Base-by-base conservation (phyloP, 2,888 invertebrate genomes). In the Platerodrilus igneus region DNA sequence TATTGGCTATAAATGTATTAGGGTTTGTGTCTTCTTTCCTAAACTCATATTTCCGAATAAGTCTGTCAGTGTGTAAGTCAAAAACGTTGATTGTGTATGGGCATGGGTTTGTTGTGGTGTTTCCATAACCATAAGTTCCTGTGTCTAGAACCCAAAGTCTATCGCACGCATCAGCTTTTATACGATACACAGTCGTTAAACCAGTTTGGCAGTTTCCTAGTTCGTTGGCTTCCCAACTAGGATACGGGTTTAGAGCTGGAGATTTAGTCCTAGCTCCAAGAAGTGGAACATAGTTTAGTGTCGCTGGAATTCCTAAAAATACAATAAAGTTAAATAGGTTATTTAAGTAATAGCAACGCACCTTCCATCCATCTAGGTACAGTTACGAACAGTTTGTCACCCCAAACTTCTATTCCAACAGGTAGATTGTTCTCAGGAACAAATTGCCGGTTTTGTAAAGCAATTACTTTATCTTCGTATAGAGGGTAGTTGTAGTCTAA, bases 101-200 rank as follows among this genome's bases (percentile, higher is more conserved):
- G 56, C 88, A 88, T 1, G 83, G 77, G 58, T 87, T 84, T 37
- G 81, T 79, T 1, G 82, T 83, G 3, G 81, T 81, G 52, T 81
- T 79, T 15, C 70, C 87, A 51, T 86, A 86, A 41, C 88, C 88
- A 54, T 83, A 79, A 23, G 87, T 88, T 37, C 89, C 89, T 9
- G 85, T 84, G 57, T 89, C 89, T 35, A 89, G 64, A 1, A 86
- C 86, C 89, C 89, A 89, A 0, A 89, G 74, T 31, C 89, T 75
- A 51, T 86, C 81, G 58, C 88, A 88, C 48, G 75, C 74, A 52
- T 89, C 88, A 0, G 78, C 86, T 57, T 85, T 82, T 48, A 87
- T 79, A 56, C 87, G 77, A 66, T 88, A 88, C 3, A 81, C 86
- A 0, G 86, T 88, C 35, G 78, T 83, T 6, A 89, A 73, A 9